Percentiles rank a stretch among this genome's conserved stretches.
Conservation (phyloP, 2,797 vertebrate genomes). For the Parotocinclus haroldoi region DNA sequence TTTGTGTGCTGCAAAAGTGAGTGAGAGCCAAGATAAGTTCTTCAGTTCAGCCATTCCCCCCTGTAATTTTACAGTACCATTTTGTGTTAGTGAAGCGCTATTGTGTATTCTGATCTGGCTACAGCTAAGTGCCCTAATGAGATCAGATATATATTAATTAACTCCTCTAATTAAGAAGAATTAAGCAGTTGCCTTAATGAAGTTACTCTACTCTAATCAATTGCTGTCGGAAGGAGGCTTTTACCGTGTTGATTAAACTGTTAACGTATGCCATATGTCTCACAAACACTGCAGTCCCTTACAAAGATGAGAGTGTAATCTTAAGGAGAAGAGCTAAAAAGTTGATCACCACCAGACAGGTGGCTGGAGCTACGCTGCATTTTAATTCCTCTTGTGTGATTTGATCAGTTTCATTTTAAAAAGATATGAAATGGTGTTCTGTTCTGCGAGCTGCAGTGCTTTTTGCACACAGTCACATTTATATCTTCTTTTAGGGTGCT, state of each 20-base stretch:
- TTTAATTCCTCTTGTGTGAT: no score
- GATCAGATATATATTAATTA: constrained; percentile 49
- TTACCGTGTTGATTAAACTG: constrained; percentile 35
- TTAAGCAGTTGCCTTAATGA: constrained; percentile 40
- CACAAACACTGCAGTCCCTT: constrained; percentile 12
- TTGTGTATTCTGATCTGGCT: constrained; percentile 33
- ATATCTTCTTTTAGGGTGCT: no score
- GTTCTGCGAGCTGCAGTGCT: no score
- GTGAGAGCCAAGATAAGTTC: no score
- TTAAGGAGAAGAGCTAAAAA: no score
- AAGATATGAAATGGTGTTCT: no score
- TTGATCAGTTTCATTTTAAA: no score
- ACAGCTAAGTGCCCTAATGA: constrained; percentile 34
- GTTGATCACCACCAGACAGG: no score
- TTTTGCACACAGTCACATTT: no score
- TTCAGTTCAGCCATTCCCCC: neutral
- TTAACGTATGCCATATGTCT: constrained; percentile 29
- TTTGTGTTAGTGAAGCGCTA: constrained; percentile 13
- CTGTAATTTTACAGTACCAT: neutral
- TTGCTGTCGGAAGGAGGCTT: constrained; percentile 30
- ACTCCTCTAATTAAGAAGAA: constrained; percentile 40
- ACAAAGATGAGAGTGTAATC: neutral
- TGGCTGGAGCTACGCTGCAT: no score
- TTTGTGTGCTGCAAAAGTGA: neutral
- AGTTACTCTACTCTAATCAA: constrained; percentile 45